A percentile compares a stretch with the other conserved stretches of the same genome.
phyloP scores from a whole-genome alignment of 2,888 invertebrate genomes.

The Polydrusus tereticollis region DNA sequence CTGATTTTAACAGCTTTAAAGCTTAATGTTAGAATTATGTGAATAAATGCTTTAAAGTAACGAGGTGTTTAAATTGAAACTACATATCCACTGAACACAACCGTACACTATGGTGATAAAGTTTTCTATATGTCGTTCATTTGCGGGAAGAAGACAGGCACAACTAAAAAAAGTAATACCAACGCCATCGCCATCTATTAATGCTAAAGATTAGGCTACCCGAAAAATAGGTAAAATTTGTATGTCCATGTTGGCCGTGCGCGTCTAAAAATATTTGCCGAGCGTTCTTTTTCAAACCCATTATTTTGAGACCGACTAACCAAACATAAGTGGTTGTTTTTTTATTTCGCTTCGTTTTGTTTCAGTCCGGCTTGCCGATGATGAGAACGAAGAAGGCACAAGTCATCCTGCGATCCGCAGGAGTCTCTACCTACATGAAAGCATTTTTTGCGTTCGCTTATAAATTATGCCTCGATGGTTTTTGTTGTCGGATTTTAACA shows the following conservation, averaged over 20 bases:
- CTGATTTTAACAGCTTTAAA: no score
- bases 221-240: background rate
- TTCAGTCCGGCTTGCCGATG: constrained; percentile 56
- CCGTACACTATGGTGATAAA: no score
- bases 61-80: no score
- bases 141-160: no score
- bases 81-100: no score
- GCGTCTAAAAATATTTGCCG: constrained; percentile 27
- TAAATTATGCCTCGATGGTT: constrained; percentile 34
- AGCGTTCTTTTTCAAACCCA: constrained; percentile 39
- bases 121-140: no score
- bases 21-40: no score
- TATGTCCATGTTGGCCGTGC: background rate
- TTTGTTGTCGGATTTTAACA: constrained; percentile 42
- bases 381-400: constrained; percentile 52
- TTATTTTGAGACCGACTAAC: constrained; percentile 52
- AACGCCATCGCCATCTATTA: no score
- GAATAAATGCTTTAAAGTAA: no score
- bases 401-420: constrained; percentile 39
- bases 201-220: no score
- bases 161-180: no score
- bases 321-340: constrained; percentile 56
- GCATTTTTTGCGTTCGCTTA: constrained; percentile 29
- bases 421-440: constrained; percentile 43
- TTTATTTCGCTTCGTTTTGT: constrained; percentile 56